Percentiles rank a stretch among this genome's conserved stretches.
Evolutionary conservation across 2,113 vertebrate species (phyloP).

Genomic region (Willisornis vidua): DNA sequence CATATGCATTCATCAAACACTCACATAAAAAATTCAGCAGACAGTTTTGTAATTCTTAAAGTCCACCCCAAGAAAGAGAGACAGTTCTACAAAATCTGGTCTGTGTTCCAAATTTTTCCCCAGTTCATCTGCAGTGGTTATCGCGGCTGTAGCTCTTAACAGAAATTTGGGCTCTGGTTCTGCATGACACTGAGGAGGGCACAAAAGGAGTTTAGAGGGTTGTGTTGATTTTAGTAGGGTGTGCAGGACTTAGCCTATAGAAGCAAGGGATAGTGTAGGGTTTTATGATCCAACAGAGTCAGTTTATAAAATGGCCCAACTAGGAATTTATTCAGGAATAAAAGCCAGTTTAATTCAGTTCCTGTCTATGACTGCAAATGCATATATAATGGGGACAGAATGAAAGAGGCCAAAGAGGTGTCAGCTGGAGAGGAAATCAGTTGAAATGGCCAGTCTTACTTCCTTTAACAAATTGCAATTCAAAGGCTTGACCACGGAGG

Average conservation of each 20-base stretch:
- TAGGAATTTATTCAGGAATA: neutral
- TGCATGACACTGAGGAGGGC: rapidly evolving
- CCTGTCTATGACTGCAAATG: neutral
- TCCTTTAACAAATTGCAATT: neutral
- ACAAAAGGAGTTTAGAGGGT: neutral
- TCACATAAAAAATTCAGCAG: neutral
- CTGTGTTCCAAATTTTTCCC: neutral
- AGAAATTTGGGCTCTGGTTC: neutral
- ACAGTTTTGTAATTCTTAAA: neutral
- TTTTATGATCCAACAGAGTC: neutral
- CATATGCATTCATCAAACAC: neutral
- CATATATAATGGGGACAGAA: neutral
- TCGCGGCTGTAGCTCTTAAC: neutral
- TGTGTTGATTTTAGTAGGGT: neutral
- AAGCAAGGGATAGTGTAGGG: neutral
- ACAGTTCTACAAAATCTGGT: neutral
- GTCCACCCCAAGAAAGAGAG: neutral
- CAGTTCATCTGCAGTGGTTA: neutral
- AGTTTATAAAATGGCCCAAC: neutral
- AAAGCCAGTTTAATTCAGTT: neutral
- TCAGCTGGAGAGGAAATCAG: neutral
- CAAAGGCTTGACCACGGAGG: neutral
- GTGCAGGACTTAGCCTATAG: neutral
- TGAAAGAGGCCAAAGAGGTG: neutral
- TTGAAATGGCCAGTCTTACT: neutral